These are phyloP conservation scores for Callosobruchus maculatus DNA, from an alignment of 2,888 invertebrate genomes.

Conservation along the genomic window DNA sequence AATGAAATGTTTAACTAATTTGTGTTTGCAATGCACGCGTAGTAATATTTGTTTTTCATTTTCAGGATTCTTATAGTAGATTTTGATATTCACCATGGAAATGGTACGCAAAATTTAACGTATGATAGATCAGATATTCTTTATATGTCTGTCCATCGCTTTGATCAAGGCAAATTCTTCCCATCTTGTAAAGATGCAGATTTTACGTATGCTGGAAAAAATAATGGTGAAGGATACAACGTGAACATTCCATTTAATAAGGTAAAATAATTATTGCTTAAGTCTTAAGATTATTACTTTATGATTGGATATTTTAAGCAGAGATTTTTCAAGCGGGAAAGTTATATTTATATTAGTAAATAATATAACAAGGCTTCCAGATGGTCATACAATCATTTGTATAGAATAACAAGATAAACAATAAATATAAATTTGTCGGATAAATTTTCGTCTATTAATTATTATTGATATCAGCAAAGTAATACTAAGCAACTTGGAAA, in stretches of 20 bases:
- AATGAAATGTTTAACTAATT: neutral
- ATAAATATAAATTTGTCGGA: too few species aligned
- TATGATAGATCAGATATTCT: slow-evolving; percentile 73
- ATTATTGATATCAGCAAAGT: too few species aligned
- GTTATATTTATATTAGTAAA: too few species aligned
- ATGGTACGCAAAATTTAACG: slow-evolving; percentile 83
- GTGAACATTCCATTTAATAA: slow-evolving; percentile 93
- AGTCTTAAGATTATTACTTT: too few species aligned
- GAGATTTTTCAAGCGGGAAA: too few species aligned
- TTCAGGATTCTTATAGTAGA: slow-evolving; percentile 73
- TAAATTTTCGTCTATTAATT: too few species aligned
- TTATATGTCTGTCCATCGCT: slow-evolving; percentile 90
- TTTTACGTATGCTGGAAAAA: slow-evolving; percentile 63
- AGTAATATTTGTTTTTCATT: slow-evolving; percentile 15
- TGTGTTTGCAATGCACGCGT: neutral
- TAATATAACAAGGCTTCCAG: too few species aligned
- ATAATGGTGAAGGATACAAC: slow-evolving; percentile 73
- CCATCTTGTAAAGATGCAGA: slow-evolving; percentile 70
- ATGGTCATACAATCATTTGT: too few species aligned
- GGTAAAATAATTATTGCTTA: slow-evolving; percentile 42
- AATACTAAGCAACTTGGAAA: too few species aligned
- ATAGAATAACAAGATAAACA: too few species aligned
- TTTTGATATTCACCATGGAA: slow-evolving; percentile 97
- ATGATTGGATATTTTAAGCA: too few species aligned
- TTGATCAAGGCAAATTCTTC: slow-evolving; percentile 86